Evolutionary conservation across 1,140 invertebrate species (phyloP).

Genomic region (Leguminivora glycinivorella): DNA sequence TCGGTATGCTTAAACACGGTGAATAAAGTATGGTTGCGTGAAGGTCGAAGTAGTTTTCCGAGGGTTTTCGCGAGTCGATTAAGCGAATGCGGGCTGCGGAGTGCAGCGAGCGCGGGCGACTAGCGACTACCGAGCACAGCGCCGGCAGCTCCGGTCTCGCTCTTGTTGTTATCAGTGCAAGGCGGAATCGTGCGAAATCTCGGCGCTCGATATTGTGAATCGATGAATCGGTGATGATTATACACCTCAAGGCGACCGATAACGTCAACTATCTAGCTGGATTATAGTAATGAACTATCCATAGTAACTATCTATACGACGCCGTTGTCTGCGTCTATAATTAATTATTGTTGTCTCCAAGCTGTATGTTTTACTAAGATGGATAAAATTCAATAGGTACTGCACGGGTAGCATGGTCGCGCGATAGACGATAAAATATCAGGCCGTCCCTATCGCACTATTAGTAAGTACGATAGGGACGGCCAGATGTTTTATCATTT

Average conservation of each 20-base stretch:
- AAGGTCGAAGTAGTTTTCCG: constrained; percentile 67
- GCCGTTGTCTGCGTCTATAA: too few relatives aligned
- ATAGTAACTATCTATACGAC: too few relatives aligned
- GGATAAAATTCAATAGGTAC: too few relatives aligned
- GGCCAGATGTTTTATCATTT: too few relatives aligned
- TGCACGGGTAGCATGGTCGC: too few relatives aligned
- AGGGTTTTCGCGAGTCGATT: constrained; percentile 27
- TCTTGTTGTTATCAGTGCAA: constrained; percentile 67
- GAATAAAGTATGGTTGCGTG: constrained; percentile 53
- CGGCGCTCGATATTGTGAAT: constrained; percentile 30
- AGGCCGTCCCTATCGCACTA: too few relatives aligned
- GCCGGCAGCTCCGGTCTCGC: not conserved
- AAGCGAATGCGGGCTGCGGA: constrained; percentile 37
- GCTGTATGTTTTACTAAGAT: too few relatives aligned
- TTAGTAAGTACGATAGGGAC: too few relatives aligned
- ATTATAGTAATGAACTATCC: not conserved
- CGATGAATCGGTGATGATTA: constrained; percentile 1
- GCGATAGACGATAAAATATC: too few relatives aligned
- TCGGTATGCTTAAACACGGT: constrained; percentile 35
- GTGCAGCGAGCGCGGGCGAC: constrained; percentile 34
- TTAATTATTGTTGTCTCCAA: too few relatives aligned
- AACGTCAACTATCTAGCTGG: too few relatives aligned
- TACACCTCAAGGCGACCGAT: not conserved
- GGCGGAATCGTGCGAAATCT: constrained; percentile 58
- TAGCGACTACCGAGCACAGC: constrained; percentile 34